Evolutionary conservation across 2,888 invertebrate genomes (phyloP).

Genomic region (Heliconius charithonia): DNA sequence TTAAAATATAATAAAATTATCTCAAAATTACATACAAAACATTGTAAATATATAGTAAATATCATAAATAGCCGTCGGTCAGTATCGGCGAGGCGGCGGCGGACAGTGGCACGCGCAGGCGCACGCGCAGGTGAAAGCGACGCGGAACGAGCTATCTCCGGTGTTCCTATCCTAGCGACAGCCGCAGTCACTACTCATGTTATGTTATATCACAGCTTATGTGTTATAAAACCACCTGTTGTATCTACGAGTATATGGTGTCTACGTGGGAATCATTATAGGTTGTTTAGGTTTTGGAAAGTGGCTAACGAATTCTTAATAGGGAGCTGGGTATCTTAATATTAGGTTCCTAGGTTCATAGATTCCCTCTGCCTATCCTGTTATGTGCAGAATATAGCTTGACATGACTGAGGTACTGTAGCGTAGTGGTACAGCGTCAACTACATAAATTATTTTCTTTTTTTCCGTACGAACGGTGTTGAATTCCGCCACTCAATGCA

Average conservation of each 20-base stretch:
- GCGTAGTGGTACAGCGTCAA: no score
- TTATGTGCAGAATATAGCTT: no score
- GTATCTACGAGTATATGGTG: not conserved
- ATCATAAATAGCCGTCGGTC: not conserved
- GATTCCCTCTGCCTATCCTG: no score
- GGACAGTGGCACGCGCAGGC: conserved; percentile 19
- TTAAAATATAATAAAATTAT: no score
- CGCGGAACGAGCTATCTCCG: conserved; percentile 36
- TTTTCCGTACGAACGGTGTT: no score
- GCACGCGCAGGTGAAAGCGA: conserved; percentile 42
- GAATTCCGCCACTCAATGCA: no score
- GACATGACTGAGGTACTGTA: no score
- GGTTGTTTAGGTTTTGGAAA: no score
- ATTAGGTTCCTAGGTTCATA: no score
- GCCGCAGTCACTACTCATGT: not conserved
- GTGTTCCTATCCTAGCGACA: conserved; percentile 29
- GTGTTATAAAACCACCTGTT: conserved; percentile 5
- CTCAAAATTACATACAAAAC: not conserved
- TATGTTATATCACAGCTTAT: conserved; percentile 12
- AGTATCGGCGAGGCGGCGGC: conserved; percentile 6
- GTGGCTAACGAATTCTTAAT: no score
- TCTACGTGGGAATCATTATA: not conserved
- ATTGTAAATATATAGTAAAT: not conserved
- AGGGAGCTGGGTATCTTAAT: no score
- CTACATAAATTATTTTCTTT: no score